Evolutionary conservation across 2,888 invertebrate species (phyloP).

Genomic region (Trichogramma dendrolimi): DNA sequence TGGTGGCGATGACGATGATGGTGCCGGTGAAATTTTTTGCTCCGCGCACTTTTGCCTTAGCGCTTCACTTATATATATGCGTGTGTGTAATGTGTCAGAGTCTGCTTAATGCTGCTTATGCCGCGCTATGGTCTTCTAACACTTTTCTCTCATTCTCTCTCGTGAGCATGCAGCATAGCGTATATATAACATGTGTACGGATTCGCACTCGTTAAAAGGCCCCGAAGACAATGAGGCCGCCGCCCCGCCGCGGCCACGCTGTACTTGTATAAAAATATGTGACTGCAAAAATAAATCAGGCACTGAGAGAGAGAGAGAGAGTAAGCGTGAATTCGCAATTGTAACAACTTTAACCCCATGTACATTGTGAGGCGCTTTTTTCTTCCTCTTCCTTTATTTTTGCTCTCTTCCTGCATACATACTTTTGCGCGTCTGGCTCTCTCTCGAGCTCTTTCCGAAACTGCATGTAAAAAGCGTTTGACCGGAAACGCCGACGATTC

Average conservation of each 20-base stretch:
- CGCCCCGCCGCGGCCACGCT: slow-evolving; percentile 28
- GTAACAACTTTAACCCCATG: slow-evolving; percentile 47
- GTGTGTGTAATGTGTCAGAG: no score
- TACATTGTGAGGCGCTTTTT: slow-evolving; percentile 38
- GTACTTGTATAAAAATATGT: slow-evolving; percentile 5
- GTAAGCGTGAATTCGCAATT: slow-evolving; percentile 40
- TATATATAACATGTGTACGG: no score
- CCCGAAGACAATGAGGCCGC: slow-evolving; percentile 34
- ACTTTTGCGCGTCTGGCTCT: no score
- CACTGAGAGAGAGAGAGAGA: slow-evolving; percentile 1
- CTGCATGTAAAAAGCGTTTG: slow-evolving; percentile 41
- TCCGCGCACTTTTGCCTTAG: no score
- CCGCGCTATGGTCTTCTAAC: no score
- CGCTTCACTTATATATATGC: no score
- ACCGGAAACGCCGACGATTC: slow-evolving; percentile 39
- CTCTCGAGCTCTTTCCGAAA: no score
- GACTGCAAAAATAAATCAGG: slow-evolving; percentile 47
- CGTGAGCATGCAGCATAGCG: no score
- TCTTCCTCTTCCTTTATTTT: slow-evolving; percentile 34
- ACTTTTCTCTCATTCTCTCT: no score
- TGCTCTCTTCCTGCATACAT: slow-evolving; percentile 11
- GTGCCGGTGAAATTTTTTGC: no score
- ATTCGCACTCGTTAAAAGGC: slow-evolving; percentile 29
- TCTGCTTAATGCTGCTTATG: no score
- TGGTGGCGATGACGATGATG: no score